Evolutionary conservation across 1,140 invertebrate species (phyloP).

Genomic region (Eriocheir sinensis): DNA sequence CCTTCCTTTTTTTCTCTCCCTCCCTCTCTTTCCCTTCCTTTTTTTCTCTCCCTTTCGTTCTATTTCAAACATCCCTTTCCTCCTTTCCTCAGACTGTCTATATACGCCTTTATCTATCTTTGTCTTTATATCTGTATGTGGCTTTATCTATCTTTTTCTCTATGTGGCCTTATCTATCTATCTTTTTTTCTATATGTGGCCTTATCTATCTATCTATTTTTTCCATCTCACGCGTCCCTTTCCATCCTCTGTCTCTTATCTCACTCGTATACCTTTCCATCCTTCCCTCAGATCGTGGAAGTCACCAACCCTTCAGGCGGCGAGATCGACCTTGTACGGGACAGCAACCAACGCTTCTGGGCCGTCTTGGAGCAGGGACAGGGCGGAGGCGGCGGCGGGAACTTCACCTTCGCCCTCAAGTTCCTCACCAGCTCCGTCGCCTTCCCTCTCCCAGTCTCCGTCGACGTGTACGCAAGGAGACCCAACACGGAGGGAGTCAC

Average conservation of each 20-base stretch:
- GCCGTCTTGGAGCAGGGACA: slow-evolving; percentile 48
- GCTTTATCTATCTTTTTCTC: not conserved
- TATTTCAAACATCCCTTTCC: too few relatives aligned
- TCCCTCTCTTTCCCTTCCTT: too few relatives aligned
- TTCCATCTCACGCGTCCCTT: not conserved
- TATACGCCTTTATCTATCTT: not conserved
- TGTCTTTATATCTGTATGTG: not conserved
- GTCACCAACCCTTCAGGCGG: slow-evolving; percentile 46
- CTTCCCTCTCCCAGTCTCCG: slow-evolving; percentile 61
- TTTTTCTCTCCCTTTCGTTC: too few relatives aligned
- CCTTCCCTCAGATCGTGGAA: slow-evolving; percentile 71
- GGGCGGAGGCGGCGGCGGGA: not conserved
- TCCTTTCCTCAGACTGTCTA: too few relatives aligned
- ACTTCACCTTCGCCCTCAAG: slow-evolving; percentile 69
- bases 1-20: too few relatives aligned
- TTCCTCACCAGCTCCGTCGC: slow-evolving; percentile 73
- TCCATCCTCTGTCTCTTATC: not conserved
- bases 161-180: not conserved
- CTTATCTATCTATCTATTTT: too few relatives aligned
- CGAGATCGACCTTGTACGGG: slow-evolving; percentile 70
- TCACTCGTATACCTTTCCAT: not conserved
- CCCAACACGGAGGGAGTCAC: slow-evolving; percentile 33
- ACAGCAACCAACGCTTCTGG: slow-evolving; percentile 77
- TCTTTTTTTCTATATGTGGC: not conserved
- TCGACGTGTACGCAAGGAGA: slow-evolving; percentile 74